Conservation (phyloP, 2,888 invertebrate genomes). For the Clepsis dumicolana region DNA sequence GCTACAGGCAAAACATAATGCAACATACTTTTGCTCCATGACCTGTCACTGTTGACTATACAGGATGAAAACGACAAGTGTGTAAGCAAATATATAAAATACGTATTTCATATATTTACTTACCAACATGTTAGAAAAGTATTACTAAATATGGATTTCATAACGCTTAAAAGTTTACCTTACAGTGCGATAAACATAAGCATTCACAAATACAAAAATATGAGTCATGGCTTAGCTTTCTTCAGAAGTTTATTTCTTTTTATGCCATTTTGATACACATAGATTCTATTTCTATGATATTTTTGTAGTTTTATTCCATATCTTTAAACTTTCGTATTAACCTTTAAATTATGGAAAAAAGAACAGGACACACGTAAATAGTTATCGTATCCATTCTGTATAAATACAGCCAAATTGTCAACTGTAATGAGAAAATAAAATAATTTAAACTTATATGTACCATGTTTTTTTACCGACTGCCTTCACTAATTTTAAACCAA, state of each 20-base stretch:
- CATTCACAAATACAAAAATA: not conserved
- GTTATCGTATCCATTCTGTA: not conserved
- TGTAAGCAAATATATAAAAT: not conserved
- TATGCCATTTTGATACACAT: no score
- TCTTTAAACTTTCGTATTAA: not conserved
- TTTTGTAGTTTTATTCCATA: not conserved
- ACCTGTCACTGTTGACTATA: not conserved
- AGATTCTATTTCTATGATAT: no score
- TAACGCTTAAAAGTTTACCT: not conserved
- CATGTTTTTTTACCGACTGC: conserved; percentile 36
- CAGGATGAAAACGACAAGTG: not conserved
- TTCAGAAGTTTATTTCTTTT: no score
- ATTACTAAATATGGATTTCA: not conserved
- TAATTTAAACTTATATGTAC: conserved; percentile 59
- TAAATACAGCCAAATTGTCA: conserved; percentile 52
- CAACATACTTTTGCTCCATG: not conserved
- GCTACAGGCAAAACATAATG: not conserved
- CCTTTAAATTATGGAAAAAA: not conserved
- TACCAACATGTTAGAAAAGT: not conserved
- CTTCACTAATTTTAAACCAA: not conserved
- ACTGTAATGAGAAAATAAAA: conserved; percentile 76
- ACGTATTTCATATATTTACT: not conserved
- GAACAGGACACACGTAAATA: not conserved
- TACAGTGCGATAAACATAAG: not conserved
- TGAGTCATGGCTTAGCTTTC: no score